Evolutionary conservation across 37 sponge, comb jelly and placozoan genomes (phyloP).

Genomic region (Cladorhizidae sp.): DNA sequence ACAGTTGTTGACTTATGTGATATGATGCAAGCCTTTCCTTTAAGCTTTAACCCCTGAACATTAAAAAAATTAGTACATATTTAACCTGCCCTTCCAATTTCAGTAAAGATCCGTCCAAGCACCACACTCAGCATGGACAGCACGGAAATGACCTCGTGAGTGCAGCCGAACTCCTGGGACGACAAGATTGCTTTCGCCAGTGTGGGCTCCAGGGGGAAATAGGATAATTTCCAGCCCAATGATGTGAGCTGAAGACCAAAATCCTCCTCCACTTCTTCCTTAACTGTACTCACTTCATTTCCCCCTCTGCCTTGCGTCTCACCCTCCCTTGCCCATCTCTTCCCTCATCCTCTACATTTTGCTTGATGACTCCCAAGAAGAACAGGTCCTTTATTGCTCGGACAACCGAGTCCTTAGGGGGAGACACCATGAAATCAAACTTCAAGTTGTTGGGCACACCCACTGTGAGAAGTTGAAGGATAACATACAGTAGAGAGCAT

Average conservation of each 20-base stretch:
- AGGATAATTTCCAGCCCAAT: conserved; percentile 76
- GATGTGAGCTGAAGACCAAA: conserved; percentile 55
- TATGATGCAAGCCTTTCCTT: too few relatives aligned
- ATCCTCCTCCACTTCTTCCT: conserved; percentile 5
- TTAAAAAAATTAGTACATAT: too few relatives aligned
- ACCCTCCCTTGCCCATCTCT: background rate
- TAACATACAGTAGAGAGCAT: conserved; percentile 79
- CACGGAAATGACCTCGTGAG: conserved; percentile 77
- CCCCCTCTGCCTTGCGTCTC: background rate
- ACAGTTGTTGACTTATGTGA: too few relatives aligned
- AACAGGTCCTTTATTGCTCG: conserved; percentile 80
- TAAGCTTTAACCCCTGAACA: too few relatives aligned
- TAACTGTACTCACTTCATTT: background rate
- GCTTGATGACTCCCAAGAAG: conserved; percentile 73
- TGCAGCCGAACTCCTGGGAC: conserved; percentile 39
- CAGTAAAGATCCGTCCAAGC: too few relatives aligned
- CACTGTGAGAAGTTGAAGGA: conserved; percentile 85
- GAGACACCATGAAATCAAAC: conserved; percentile 94
- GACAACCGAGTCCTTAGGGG: conserved; percentile 66
- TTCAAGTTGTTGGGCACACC: conserved; percentile 73
- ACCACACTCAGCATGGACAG: conserved; percentile 90
- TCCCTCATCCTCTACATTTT: conserved; percentile 1
- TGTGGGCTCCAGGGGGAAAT: conserved; percentile 86
- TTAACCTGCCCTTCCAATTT: too few relatives aligned
- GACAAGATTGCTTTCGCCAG: conserved; percentile 67